Base-by-base conservation (phyloP, 2,888 invertebrate genomes). In the Thereva nobilitata region DNA sequence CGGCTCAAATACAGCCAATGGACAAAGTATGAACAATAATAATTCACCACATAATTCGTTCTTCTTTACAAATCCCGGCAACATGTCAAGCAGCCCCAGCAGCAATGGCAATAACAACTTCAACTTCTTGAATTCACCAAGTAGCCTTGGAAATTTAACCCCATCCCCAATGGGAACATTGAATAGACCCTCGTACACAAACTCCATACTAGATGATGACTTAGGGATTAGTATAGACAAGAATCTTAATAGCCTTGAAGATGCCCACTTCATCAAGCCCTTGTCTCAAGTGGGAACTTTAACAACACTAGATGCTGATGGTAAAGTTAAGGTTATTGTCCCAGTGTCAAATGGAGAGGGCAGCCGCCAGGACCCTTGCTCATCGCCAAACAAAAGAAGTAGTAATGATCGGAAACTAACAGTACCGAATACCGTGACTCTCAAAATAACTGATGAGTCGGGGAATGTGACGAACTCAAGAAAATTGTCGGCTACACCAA, bases 261-360 rank as follows among this genome's bases (percentile, higher is more conserved):
- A 83, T 69, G 82, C 83, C n/a, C 85, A 86, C 10, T 88, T 89
- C 72, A 89, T 89, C 69, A 87, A 88, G 79, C 88, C 89, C 0
- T 77, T 88, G 49, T 86, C 87, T 5, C 87, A 88, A 74, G 85
- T 85, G 70, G 86, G 85, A 0, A 86, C 86, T 2, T 74, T 87
- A 54, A 85, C 86, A 1, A 85, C 87, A 0, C 85, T 86, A 0
- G 86, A 86, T 23, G 79, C 84, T 7, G 86, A 86, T 38, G 87
- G 88, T 0, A 82, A 86, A 47, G 83, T 87, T 34, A 80, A 86
- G 68, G 83, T 88, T 37, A 85, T 87, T 40, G 87, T 87, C 37
- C 87, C 87, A 0, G 84, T 87, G 6, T 84, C 84, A n/a, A 68
- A 67, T 37, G 72, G 69, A 2, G 72, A 70, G 82, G 82, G 68